phyloP scores from a whole-genome alignment of 2,888 invertebrate genomes.

The Ptycholaimellus sp. region DNA sequence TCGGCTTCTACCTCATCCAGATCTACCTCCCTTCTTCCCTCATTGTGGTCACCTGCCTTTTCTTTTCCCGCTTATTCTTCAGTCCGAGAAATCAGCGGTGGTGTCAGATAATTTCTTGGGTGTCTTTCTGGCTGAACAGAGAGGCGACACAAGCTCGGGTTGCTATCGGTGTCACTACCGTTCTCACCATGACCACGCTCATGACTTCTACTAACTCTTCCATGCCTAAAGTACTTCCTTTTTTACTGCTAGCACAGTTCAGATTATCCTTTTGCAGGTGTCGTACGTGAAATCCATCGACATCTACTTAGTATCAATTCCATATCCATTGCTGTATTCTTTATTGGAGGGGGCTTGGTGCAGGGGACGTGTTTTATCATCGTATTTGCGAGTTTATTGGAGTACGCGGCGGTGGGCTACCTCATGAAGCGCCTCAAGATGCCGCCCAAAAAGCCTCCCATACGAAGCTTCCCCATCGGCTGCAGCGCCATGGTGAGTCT shows the following conservation, averaged over 20 bases:
- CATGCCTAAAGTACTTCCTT: constrained; percentile 23
- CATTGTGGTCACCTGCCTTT: constrained; percentile 9
- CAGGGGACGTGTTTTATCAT: not conserved
- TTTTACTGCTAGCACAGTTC: not conserved
- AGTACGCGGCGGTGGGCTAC: constrained; percentile 23
- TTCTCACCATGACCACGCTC: constrained; percentile 28
- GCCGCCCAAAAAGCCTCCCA: not conserved
- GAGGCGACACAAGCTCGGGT: constrained; percentile 28
- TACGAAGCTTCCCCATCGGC: no score
- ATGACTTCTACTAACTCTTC: constrained; percentile 27
- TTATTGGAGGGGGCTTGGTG: not conserved
- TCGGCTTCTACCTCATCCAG: constrained; percentile 26
- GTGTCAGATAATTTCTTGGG: constrained; percentile 24
- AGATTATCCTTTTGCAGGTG: no score
- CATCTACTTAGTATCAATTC: not conserved
- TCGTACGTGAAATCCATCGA: no score
- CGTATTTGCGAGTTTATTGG: constrained; percentile 22
- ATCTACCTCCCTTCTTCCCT: constrained; percentile 25
- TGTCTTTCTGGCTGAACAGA: constrained; percentile 24
- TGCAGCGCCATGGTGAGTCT: no score
- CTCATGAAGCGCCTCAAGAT: constrained; percentile 16
- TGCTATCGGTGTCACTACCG: constrained; percentile 28
- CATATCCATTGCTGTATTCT: not conserved
- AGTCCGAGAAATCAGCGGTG: not conserved
- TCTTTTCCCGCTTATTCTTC: not conserved